Percentiles rank a stretch among this genome's conserved stretches.
phyloP scores from a whole-genome alignment of 1,140 invertebrate genomes.

The Drosophila bocqueti region DNA sequence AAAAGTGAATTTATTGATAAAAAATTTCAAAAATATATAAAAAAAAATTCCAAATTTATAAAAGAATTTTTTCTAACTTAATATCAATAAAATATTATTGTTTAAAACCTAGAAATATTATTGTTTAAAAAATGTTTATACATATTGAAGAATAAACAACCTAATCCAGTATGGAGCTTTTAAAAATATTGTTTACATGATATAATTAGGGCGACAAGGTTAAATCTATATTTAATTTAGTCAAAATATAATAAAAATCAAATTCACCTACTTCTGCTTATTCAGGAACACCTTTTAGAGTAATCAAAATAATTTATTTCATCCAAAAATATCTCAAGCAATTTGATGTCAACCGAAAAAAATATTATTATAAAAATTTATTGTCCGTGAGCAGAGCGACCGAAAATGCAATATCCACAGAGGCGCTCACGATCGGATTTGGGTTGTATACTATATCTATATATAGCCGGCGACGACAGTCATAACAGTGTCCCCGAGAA shows the following conservation, averaged over 20 bases:
- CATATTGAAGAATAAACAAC: too few species aligned
- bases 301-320: constrained; percentile 15
- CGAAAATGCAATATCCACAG: constrained; percentile 46
- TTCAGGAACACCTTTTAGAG: constrained; percentile 9
- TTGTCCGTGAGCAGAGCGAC: constrained; percentile 25
- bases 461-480: constrained; percentile 42
- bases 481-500: constrained; percentile 29
- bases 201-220: too few species aligned
- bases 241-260: not conserved
- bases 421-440: constrained; percentile 43
- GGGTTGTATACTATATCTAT: constrained; percentile 41
- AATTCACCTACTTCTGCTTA: not conserved
- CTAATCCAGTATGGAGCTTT: too few species aligned
- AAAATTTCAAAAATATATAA: not conserved
- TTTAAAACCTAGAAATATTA: too few species aligned
- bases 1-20: not conserved
- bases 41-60: too few species aligned
- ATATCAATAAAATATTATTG: too few species aligned
- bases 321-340: constrained; percentile 32
- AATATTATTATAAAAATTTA: constrained; percentile 44
- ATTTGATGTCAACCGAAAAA: constrained; percentile 39
- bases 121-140: too few species aligned
- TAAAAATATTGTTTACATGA: too few species aligned
- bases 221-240: too few species aligned
- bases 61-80: too few species aligned